Base-by-base conservation (phyloP, 92 coral and sea anemone species). In the Phenganax marumi region DNA sequence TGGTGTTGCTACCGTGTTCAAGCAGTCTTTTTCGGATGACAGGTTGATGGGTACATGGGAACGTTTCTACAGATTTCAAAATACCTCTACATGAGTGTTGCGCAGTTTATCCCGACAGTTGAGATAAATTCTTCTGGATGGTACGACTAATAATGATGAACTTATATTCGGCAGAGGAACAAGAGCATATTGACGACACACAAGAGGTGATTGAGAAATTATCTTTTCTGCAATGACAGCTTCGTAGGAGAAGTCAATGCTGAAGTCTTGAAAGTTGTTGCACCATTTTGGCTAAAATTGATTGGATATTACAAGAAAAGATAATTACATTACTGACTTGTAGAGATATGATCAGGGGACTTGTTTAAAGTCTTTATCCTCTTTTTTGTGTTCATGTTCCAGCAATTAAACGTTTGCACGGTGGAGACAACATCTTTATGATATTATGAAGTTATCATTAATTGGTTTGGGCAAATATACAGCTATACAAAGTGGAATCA, bases 231-330 rank as follows among this genome's bases (percentile, higher is more conserved):
- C 10, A 47, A 46, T 55, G 19, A 57, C 25, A 48, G 81, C 54
- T 62, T 89, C 87, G 80, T 86, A 84, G 54, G 75, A 89, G 63
- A 91, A 53, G 77, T 86, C 84, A 57, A 84, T 80, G 12, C 60
- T 70, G 68, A 84, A 88, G 16, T 84, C 85, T 60, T 78, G 86
- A 51, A 89, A 87, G 73, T 87, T 80, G 72, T 91, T 91, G 75
- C 95, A 91, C 95, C 95, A 91, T 33, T 76, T 77, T 25, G 70
- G 73, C 93, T 90, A 82, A 33, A 86, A 80, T 46, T 1, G 52
- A 47, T 33, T 33, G 5, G 43, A 33, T 33, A 33, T 33, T 33
- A 33, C 43, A 33, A 33, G 2, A 33, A 33, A 33, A 33, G 43
- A 33, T 33, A 33, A 33, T 33, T 1, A 33, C 3, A 2, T 33